Percentiles rank a stretch among this genome's conserved stretches.
These are phyloP conservation scores for Myzus persicae DNA, from an alignment of 1,140 invertebrate genomes.

Conservation along the genomic window DNA sequence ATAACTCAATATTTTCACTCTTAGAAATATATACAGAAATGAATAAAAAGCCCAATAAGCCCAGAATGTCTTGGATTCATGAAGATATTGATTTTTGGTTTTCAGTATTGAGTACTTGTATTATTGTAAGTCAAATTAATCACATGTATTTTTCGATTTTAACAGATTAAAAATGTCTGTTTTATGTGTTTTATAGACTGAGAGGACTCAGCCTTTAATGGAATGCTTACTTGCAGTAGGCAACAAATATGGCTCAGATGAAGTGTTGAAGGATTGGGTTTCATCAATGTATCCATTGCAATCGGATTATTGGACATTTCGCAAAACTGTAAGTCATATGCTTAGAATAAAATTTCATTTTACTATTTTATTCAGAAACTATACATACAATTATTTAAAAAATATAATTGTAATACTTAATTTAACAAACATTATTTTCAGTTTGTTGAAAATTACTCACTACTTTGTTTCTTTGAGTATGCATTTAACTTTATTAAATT, in stretches of 20 bases:
- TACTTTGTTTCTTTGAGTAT: constrained; percentile 47
- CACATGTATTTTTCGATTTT: neutral
- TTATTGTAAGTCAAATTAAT: neutral
- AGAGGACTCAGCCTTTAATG: neutral
- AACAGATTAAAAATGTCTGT: neutral
- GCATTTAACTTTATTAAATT: constrained; percentile 41
- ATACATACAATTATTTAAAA: neutral
- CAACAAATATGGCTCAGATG: neutral
- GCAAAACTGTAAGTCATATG: constrained; percentile 34
- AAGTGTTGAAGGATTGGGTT: constrained; percentile 33
- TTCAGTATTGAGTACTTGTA: constrained; percentile 19
- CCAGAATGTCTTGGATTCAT: neutral
- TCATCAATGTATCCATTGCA: neutral
- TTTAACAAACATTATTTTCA: neutral
- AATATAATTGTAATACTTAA: neutral
- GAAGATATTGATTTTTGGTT: constrained; percentile 42
- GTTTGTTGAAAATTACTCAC: constrained; percentile 51
- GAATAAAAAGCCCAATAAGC: too few relatives aligned
- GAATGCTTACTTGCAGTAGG: neutral
- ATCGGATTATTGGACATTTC: constrained; percentile 45
- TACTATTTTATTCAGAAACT: neutral
- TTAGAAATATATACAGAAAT: constrained; percentile 22
- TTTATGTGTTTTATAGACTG: neutral
- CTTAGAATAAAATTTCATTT: neutral
- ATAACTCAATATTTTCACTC: neutral